Base-by-base conservation (phyloP, 2,113 vertebrate genomes). In the Mormoops blainvillei region DNA sequence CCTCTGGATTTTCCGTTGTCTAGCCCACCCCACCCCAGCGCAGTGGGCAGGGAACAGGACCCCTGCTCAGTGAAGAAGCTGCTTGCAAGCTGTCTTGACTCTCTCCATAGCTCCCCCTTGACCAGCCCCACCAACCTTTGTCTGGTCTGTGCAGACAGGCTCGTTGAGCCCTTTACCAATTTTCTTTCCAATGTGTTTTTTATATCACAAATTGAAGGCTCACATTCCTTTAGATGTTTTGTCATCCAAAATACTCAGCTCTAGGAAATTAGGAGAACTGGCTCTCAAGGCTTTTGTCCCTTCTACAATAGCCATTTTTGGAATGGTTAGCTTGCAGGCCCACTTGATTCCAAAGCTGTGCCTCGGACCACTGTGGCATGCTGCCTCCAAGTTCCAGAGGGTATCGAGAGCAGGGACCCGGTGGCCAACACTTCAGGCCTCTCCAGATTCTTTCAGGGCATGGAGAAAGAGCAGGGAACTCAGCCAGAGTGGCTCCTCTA, bases 291-390 rank as follows among this genome's bases (percentile, higher is more conserved):
- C 38, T n/a, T 20, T 54, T 84, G 18, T 76, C 20, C 36, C 50
- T 50, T 81, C 71, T 80, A 14, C 8, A 10, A 61, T 15, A 33
- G 33, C 33, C 13, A 26, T 48, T 31, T 84, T 38, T 43, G 13
- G 54, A 58, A 92, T 24, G n/a, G 28, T 28, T 77, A 2, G 10
- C 38, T 74, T 14, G 65, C 26, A 73, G 20, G 31, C 15, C 56
- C 73, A 14, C 85, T 84, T 33, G 18, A 81, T n/a, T 74, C 31
- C 45, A 67, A 56, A 61, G 8, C 28, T 33, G 6, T 48, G 38
- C 43, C 10, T 31, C 20, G 65, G 19, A 73, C 7, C 0, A 2
- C 18, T 41, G 0, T 18, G 5, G 6, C 18, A 1, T 1, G 2
- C 70, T 91, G 26, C 9, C 45, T 77, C 41, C 0, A 3, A 45